A percentile compares a stretch with the other conserved stretches of the same genome.
phyloP scores from a whole-genome alignment of 2,888 invertebrate genomes.

The Netelia fuscicornis region DNA sequence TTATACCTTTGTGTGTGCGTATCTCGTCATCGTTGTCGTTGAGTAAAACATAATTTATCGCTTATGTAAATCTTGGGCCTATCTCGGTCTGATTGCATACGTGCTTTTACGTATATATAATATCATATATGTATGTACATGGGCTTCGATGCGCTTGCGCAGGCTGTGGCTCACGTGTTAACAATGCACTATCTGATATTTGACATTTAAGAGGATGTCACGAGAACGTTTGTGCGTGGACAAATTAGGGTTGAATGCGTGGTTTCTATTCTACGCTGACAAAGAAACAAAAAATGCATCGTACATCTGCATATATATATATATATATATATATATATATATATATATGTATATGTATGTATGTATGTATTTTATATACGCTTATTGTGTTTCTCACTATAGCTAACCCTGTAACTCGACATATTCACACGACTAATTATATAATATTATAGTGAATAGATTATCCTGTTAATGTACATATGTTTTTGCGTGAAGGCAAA shows the following conservation, averaged over 20 bases:
- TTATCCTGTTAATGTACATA: slow-evolving; percentile 6
- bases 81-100: slow-evolving; percentile 46
- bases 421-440: slow-evolving; percentile 77
- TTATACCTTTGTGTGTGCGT: slow-evolving; percentile 50
- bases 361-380: slow-evolving; percentile 33
- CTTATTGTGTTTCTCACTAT: slow-evolving; percentile 73
- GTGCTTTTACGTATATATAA: slow-evolving; percentile 54
- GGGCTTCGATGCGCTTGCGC: slow-evolving; percentile 68
- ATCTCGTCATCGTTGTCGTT: slow-evolving; percentile 44
- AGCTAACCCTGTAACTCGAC: slow-evolving; percentile 76
- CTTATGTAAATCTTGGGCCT: slow-evolving; percentile 42
- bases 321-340: no score
- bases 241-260: slow-evolving; percentile 45
- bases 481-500: slow-evolving; percentile 32
- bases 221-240: slow-evolving; percentile 12
- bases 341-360: neutral
- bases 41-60: slow-evolving; percentile 36
- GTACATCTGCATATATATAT: no score
- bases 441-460: slow-evolving; percentile 58
- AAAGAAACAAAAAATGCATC: slow-evolving; percentile 3
- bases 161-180: slow-evolving; percentile 76
- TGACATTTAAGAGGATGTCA: slow-evolving; percentile 5
- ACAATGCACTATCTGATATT: slow-evolving; percentile 51
- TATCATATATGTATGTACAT: slow-evolving; percentile 53
- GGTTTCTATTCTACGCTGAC: slow-evolving; percentile 14